These are phyloP conservation scores for Nycticryphes semicollaris DNA, from an alignment of 2,113 vertebrate species.

Conservation along the genomic window DNA sequence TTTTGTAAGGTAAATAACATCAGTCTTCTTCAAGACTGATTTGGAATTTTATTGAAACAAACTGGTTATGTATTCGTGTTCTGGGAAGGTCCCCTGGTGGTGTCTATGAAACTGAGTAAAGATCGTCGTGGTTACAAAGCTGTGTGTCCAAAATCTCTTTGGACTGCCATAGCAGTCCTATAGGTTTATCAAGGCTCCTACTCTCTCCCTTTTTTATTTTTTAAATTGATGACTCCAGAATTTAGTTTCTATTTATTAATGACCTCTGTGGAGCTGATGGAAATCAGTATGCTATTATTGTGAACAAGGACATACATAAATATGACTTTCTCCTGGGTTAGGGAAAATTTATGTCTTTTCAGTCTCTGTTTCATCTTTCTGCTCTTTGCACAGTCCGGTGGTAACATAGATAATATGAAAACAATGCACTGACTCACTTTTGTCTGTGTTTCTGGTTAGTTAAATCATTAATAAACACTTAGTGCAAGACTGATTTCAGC, in stretches of 20 bases:
- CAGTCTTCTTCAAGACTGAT: background rate
- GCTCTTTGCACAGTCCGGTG: background rate
- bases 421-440: conserved; percentile 7
- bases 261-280: background rate
- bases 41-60: background rate
- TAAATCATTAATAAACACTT: conserved; percentile 33
- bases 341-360: conserved; percentile 22
- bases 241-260: background rate
- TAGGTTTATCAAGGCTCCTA: background rate
- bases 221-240: background rate
- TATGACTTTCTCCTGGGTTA: background rate
- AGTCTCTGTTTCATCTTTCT: background rate
- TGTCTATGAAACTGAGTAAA: background rate
- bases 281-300: background rate
- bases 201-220: background rate
- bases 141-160: background rate
- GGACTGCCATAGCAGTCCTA: background rate
- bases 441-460: background rate
- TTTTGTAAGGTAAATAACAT: background rate
- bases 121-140: background rate
- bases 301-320: background rate
- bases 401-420: conserved; percentile 25
- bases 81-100: background rate
- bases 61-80: background rate
- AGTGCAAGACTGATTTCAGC: background rate